Conservation (phyloP, 1,140 invertebrate species). For the Aphelenchoides avenae region DNA sequence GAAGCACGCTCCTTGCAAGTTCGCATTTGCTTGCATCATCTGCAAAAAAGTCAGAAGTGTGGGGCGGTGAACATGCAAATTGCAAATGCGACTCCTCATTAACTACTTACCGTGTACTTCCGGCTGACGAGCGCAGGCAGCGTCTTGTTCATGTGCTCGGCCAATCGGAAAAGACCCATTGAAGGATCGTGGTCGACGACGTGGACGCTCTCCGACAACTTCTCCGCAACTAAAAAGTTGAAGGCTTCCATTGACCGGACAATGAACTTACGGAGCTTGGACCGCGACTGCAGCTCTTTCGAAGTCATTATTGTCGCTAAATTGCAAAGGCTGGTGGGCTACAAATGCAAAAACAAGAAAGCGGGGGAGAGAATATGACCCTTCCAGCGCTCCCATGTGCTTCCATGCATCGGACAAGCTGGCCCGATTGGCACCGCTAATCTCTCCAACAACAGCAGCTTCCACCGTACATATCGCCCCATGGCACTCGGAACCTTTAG, state of each 20-base stretch:
- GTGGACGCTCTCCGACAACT: constrained; percentile 62
- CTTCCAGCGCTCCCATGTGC: neutral
- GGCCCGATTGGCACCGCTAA: neutral
- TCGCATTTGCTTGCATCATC: constrained; percentile 30
- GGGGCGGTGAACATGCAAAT: no score
- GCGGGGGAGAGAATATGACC: no score
- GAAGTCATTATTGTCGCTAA: neutral
- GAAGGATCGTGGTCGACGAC: constrained; percentile 63
- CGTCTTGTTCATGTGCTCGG: constrained; percentile 62
- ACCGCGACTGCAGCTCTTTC: constrained; percentile 25
- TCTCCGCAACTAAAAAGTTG: constrained; percentile 62
- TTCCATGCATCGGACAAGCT: neutral
- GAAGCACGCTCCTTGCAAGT: constrained; percentile 43
- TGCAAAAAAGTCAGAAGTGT: no score
- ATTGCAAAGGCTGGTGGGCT: neutral
- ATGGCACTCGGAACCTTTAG: no score
- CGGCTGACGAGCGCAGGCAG: constrained; percentile 62
- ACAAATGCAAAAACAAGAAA: neutral
- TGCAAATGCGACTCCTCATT: no score
- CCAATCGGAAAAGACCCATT: constrained; percentile 62
- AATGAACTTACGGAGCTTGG: constrained; percentile 43
- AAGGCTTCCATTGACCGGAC: no score
- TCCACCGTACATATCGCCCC: constrained; percentile 1
- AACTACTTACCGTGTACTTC: no score
- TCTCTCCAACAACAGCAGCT: neutral